These are phyloP conservation scores for Drosophila fungiperda DNA, from an alignment of 2,888 invertebrate genomes.

Conservation along the genomic window DNA sequence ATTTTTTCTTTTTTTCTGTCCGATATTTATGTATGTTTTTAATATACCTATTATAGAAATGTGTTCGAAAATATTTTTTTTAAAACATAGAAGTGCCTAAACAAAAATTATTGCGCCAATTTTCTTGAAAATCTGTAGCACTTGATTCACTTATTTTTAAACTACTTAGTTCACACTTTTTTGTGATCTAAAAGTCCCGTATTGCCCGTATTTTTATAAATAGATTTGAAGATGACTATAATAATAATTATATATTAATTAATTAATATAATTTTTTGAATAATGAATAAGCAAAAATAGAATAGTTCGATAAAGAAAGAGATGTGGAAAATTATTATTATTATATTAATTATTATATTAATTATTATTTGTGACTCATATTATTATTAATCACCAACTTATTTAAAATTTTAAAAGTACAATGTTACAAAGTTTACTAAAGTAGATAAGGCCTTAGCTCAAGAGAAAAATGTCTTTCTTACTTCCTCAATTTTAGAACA, in stretches of 20 bases:
- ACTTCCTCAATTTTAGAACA: not conserved
- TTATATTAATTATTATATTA: too few species aligned
- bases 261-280: too few species aligned
- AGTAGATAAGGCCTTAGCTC: not conserved
- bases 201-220: not conserved
- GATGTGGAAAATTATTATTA: too few species aligned
- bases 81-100: too few species aligned
- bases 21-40: too few species aligned
- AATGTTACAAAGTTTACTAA: not conserved
- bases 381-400: not conserved
- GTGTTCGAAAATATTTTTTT: not conserved
- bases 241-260: too few species aligned
- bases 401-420: too few species aligned
- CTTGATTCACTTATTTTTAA: not conserved
- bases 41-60: not conserved
- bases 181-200: too few species aligned
- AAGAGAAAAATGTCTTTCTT: not conserved
- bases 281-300: not conserved
- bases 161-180: not conserved
- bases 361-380: not conserved
- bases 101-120: not conserved
- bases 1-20: not conserved
- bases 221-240: not conserved
- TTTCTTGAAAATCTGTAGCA: not conserved
- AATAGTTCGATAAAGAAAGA: not conserved